phyloP scores from a whole-genome alignment of 2,888 invertebrate genomes.

The Hedya salicella region DNA sequence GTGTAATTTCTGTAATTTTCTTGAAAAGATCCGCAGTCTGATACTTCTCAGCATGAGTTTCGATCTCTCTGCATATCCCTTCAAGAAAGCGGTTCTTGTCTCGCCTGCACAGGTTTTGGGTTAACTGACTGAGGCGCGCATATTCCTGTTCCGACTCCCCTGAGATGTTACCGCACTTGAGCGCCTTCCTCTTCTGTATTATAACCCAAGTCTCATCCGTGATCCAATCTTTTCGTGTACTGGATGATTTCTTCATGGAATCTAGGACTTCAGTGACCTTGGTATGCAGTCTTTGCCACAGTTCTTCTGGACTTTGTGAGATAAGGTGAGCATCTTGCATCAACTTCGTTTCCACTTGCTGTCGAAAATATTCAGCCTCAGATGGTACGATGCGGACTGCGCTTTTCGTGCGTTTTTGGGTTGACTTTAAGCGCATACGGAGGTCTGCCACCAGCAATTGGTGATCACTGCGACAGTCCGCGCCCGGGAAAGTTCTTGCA shows the following conservation, averaged over 20 bases:
- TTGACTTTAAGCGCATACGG: background rate
- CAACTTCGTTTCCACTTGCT: background rate
- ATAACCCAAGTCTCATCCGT: background rate
- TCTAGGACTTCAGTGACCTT: background rate
- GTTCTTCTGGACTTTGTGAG: too few relatives aligned
- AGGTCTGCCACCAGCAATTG: slow-evolving; percentile 6
- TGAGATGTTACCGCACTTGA: too few relatives aligned
- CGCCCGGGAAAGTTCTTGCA: slow-evolving; percentile 30
- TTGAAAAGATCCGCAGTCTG: too few relatives aligned
- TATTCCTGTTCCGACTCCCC: too few relatives aligned
- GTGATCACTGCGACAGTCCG: slow-evolving; percentile 34
- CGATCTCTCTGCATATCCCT: too few relatives aligned
- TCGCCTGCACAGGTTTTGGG: too few relatives aligned
- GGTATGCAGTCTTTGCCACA: background rate
- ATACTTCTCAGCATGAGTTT: too few relatives aligned
- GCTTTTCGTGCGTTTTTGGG: background rate
- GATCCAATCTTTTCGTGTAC: background rate
- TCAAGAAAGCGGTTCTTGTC: too few relatives aligned
- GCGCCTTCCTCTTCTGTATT: too few relatives aligned
- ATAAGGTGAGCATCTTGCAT: background rate
- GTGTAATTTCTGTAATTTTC: too few relatives aligned
- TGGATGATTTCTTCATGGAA: background rate
- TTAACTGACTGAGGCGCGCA: too few relatives aligned
- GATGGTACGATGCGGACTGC: too few relatives aligned
- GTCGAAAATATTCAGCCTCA: background rate